phyloP scores from a whole-genome alignment of 35 echinoderm and acorn worm genomes.

The Eucidaris tribuloides region DNA sequence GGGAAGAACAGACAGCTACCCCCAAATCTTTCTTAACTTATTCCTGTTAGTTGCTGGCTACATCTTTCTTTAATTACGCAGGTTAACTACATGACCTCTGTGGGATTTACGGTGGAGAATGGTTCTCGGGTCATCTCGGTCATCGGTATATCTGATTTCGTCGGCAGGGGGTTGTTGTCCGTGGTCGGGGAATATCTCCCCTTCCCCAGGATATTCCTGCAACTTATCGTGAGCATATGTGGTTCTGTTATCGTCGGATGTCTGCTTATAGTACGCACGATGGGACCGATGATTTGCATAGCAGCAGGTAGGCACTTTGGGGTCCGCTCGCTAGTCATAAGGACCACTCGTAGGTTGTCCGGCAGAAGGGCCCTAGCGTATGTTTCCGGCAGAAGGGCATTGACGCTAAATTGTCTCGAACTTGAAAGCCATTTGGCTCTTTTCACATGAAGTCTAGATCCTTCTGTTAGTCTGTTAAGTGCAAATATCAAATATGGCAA shows the following conservation, averaged over 20 bases:
- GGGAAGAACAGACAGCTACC: background rate
- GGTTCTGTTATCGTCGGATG: background rate
- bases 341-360: no score
- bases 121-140: background rate
- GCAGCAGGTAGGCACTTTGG: no score
- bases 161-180: background rate
- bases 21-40: background rate
- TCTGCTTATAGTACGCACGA: background rate
- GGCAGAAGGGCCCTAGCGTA: no score
- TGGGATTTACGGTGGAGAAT: background rate
- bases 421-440: no score
- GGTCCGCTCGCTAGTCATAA: no score
- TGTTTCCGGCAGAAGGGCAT: no score
- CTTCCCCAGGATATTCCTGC: background rate
- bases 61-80: background rate
- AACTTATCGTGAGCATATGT: background rate
- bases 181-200: background rate
- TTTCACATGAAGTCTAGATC: no score
- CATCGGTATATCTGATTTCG: background rate
- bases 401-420: no score
- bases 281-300: background rate
- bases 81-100: conserved; percentile 4
- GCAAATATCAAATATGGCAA: no score
- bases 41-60: background rate
- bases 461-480: no score